Percentiles rank a stretch among this genome's conserved stretches.
Evolutionary conservation across 1,140 invertebrate genomes (phyloP).

Genomic region (Sinella curviseta): DNA sequence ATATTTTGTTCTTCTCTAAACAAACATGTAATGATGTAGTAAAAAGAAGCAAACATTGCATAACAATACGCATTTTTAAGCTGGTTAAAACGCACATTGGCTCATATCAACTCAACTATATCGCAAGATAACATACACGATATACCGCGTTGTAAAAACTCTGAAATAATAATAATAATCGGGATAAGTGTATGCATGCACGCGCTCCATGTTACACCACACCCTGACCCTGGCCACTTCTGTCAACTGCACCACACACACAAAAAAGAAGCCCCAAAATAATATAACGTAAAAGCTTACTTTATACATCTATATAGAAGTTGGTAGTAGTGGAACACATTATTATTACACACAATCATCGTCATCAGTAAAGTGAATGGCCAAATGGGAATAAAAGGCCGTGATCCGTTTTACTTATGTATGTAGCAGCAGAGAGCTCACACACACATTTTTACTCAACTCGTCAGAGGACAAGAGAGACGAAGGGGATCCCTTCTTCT

Average conservation of each 20-base stretch:
- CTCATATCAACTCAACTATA: too few relatives aligned
- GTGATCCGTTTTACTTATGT: conserved; percentile 13
- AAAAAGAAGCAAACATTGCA: too few relatives aligned
- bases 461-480: too few relatives aligned
- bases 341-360: neutral
- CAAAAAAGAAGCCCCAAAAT: too few relatives aligned
- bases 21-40: too few relatives aligned
- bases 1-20: too few relatives aligned
- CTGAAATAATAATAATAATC: conserved; percentile 13
- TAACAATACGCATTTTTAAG: too few relatives aligned
- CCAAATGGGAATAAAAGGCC: conserved; percentile 14
- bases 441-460: neutral
- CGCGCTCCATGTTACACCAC: conserved; percentile 9
- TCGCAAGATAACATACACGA: too few relatives aligned
- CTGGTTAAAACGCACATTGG: too few relatives aligned
- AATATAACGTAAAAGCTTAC: too few relatives aligned
- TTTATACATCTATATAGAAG: neutral
- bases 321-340: neutral
- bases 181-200: neutral
- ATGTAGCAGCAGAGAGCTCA: too few relatives aligned
- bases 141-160: neutral
- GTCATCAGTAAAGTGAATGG: neutral
- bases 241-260: neutral
- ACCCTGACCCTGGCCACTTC: conserved; percentile 11
- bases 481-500: neutral